Percentiles rank a stretch among this genome's conserved stretches.
These are phyloP conservation scores for Idaea dimidiata DNA, from an alignment of 2,888 invertebrate genomes.

Conservation along the genomic window DNA sequence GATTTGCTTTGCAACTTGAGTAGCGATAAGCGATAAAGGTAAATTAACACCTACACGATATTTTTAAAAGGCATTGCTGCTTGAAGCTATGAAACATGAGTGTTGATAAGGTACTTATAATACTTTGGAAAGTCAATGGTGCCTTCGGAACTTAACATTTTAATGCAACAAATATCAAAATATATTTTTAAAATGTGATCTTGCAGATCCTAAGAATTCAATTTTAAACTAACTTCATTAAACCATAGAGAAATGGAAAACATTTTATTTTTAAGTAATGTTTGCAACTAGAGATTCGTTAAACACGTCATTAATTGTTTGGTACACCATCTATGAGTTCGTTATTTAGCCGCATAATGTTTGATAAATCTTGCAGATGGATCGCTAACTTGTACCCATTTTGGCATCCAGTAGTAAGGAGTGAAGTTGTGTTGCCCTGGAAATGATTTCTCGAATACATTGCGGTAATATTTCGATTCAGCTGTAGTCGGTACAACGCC, in stretches of 20 bases:
- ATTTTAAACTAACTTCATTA: too few species aligned
- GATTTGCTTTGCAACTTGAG: neutral
- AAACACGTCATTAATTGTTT: neutral
- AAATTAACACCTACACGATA: neutral
- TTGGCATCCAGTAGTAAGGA: conserved; percentile 90
- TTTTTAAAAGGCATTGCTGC: neutral
- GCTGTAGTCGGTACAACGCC: conserved; percentile 88
- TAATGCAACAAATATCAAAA: neutral
- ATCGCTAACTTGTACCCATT: conserved; percentile 86
- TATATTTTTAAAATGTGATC: too few species aligned
- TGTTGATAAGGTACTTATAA: neutral
- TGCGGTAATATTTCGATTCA: conserved; percentile 89
- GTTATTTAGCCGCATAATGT: conserved; percentile 82
- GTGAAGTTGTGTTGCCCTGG: conserved; percentile 82
- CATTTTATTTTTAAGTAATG: too few species aligned
- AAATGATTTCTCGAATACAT: conserved; percentile 85
- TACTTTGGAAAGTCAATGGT: neutral
- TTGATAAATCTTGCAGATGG: conserved; percentile 88
- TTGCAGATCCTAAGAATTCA: too few species aligned
- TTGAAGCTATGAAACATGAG: neutral
- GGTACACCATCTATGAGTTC: neutral
- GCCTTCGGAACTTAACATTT: neutral
- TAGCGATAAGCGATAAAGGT: neutral
- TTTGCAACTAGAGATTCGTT: neutral
- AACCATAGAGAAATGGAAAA: too few species aligned